Evolutionary conservation across 2,113 vertebrate genomes (phyloP), one percentile per base, ranked within the genome.

Genomic region (Chionis minor): DNA sequence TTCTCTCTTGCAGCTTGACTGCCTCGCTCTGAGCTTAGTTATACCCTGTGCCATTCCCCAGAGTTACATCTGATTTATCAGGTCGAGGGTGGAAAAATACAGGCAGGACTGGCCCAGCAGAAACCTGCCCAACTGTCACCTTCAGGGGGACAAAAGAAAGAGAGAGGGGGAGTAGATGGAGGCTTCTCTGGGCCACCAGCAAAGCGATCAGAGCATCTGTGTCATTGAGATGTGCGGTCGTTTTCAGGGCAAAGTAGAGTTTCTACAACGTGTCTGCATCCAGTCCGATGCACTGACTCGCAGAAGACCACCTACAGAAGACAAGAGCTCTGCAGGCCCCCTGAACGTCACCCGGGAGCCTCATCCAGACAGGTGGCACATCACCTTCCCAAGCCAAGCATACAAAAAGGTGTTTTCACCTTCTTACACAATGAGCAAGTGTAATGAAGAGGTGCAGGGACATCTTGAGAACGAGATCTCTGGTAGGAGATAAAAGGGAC

Each of bases 341-440:
- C 16, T 45, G 30, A 35, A 56, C 2, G 1, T 47, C 44, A 71
- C 40, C 22, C 3, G 1, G n/a, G n/a, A 85, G 51, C 71, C 49
- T 79, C 44, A 74, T 9, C 27, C 30, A 58, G 40, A 28, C 0
- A 4, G 61, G 55, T 20, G 20, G 20, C 8, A 3, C 0, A 16
- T 18, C 47, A 38, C 38, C 42, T 61, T n/a, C 52, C 9, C 6
- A 38, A 61, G 59, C 14, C 22, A 58, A 52, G 58, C 9, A 21
- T 1, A 27, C 15, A 51, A 66, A 74, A 65, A 66, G 8, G 33
- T 47, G 19, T 21, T 82, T 66, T 40, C 18, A 28, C 40, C 51
- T 65, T 69, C 40, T 56, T 13, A 26, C 14, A 21, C 49, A 69
- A 54, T 4, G 1, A 73, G 19, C 5, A 15, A 44, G 56, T 26